Evolutionary conservation across 2,113 vertebrate genomes (phyloP), one percentile per base, ranked within the genome.

Genomic region (Zosterops lateralis): DNA sequence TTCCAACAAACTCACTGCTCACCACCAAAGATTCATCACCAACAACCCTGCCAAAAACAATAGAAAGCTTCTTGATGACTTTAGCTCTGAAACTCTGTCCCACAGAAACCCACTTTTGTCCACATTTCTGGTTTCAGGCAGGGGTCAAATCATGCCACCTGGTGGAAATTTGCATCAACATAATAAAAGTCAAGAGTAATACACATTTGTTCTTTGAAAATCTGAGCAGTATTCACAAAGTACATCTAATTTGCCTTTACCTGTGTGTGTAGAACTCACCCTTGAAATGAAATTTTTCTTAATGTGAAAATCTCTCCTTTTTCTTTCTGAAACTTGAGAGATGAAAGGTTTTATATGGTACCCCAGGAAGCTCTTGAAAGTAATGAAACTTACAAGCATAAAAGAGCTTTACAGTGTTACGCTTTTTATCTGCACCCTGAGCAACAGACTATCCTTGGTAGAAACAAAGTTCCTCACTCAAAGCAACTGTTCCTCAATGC

Each of bases 101-200:
- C 45, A 60, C 28, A 87, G 48, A 93, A 74, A 84, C 3, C 3
- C 8, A 54, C 31, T 71, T 77, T 64, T 72, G 22, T 28, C 31
- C 32, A 44, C 42, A 18, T 66, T 94, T 77, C 51, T 91, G 10
- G 44, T 75, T 87, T 70, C 54, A 83, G 38, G 38, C 21, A 95
- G 65, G 65, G 84, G 87, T 70, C 6, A 4, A 79, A 96, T 44
- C 82, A 87, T 87, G 91, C 86, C 86, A 93, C 84, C 91, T 91
- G 71, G 68, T 89, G 84, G 89, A 84, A 95, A 83, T 84, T 20
- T 80, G 25, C 44, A 22, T 90, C 89, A 87, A 84, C 24, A 42
- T 50, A 92, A 78, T 45, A 72, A 90, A 88, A 96, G 40, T 28
- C 44, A 78, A 54, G 32, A 38, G 19, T 51, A 64, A 29, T 3